These are phyloP conservation scores for Carlito syrichta DNA, from an alignment of 2,113 vertebrate species.

Conservation along the genomic window DNA sequence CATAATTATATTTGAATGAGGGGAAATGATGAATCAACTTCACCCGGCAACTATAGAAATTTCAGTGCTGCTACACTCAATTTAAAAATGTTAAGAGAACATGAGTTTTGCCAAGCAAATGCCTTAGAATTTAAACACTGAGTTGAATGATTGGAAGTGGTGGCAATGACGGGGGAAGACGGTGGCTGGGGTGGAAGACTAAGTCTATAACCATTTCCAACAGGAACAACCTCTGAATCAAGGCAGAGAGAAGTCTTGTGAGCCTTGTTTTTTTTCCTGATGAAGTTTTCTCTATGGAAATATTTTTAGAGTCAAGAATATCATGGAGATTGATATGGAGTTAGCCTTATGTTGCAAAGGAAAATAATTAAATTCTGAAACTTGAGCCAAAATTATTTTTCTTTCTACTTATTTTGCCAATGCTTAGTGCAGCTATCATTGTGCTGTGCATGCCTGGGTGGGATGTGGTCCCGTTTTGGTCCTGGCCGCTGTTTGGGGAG, in stretches of 20 bases:
- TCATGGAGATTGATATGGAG: too few species aligned
- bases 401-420: background rate
- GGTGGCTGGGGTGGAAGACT: background rate
- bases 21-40: background rate
- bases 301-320: background rate
- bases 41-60: background rate
- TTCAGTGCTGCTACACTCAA: background rate
- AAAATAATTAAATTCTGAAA: background rate
- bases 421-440: background rate
- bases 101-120: background rate
- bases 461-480: background rate
- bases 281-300: background rate
- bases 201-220: background rate
- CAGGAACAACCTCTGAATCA: background rate
- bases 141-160: background rate
- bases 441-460: too few species aligned
- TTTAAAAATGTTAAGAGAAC: background rate
- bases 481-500: background rate
- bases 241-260: background rate
- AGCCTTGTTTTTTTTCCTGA: background rate
- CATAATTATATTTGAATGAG: background rate
- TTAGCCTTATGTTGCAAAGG: background rate
- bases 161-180: background rate
- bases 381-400: background rate
- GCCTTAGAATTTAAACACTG: background rate